Evolutionary conservation across 2,888 invertebrate species (phyloP), one percentile per base, ranked within the genome.

Genomic region (Torymus tubicola): DNA sequence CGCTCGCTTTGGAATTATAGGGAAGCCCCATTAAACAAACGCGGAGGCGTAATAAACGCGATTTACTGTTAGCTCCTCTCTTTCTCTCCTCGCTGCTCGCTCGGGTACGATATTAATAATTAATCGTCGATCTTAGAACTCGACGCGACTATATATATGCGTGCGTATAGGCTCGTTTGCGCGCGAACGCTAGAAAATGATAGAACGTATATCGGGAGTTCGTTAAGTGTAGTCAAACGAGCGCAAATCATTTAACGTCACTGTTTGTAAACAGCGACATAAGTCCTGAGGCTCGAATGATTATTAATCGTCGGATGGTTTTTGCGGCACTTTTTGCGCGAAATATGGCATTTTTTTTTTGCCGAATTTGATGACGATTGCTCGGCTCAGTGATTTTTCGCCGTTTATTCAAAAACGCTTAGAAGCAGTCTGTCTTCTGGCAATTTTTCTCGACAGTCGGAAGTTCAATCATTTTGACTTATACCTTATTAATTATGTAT

Each of bases 211-310:
- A 70, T 42, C 14, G 64, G 31, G 42, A 50, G 57, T 31, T 64
- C 50, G 61, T 64, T 70, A 21, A 64, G 70, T 31, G 31, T 50
- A 63, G 57, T 13, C 21, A 68, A 76, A 58, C n/a, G 63, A 57
- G 13, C 42, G 42, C n/a, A 24, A 67, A 74, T 67, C 67, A 52
- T 76, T 76, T 76, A 76, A 63, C 16, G 53, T 52, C 61, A n/a
- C 10, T 11, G 14, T 57, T 55, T 53, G 68, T 76, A 69, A 61
- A 52, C 68, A 21, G n/a, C 65, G 57, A 67, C 52, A 13, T 65
- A 58, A n/a, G n/a, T 31, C 52, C 2, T 31, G 31, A 16, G 8
- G 24, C 31, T 55, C 24, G n/a, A 10, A 8, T 3, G 42, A 57
- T 76, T 69, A 69, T 63, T 76, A 63, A 63, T 63, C 58, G 42